These are phyloP conservation scores for Microcebus griseorufus DNA, from an alignment of 2,113 vertebrate genomes.

Conservation along the genomic window DNA sequence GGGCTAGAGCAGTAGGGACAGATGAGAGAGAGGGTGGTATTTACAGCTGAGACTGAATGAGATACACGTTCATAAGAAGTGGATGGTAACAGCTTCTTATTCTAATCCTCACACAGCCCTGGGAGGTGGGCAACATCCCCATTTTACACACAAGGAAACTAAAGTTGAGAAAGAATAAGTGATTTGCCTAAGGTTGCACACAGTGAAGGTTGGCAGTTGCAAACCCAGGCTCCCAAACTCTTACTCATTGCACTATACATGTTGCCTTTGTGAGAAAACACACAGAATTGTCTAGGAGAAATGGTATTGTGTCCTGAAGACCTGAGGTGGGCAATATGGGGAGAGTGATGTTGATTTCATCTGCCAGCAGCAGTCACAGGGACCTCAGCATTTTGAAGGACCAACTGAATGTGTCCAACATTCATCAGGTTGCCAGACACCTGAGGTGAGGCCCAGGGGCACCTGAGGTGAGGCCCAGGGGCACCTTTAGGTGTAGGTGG, in stretches of 20 bases:
- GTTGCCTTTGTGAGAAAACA: slow-evolving; percentile 22
- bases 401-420: slow-evolving; percentile 86
- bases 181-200: not conserved
- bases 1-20: not conserved
- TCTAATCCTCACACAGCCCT: not conserved
- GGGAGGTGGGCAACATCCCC: not conserved
- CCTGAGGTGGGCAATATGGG: not conserved
- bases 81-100: not conserved
- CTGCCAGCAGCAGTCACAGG: slow-evolving; percentile 70
- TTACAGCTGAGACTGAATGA: not conserved
- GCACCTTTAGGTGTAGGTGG: not conserved
- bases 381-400: slow-evolving; percentile 85
- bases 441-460: slow-evolving; percentile 85
- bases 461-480: not conserved
- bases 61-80: not conserved
- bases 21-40: not conserved
- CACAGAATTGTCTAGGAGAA: not conserved
- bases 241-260: not conserved
- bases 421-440: slow-evolving; percentile 86
- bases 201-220: not conserved
- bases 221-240: not conserved
- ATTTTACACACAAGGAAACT: not conserved
- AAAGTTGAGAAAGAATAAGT: not conserved
- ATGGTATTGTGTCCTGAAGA: slow-evolving; percentile 23
- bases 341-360: not conserved